Evolutionary conservation across 2,888 invertebrate genomes (phyloP), one percentile per base, ranked within the genome.

Genomic region (Arenicola marina): DNA sequence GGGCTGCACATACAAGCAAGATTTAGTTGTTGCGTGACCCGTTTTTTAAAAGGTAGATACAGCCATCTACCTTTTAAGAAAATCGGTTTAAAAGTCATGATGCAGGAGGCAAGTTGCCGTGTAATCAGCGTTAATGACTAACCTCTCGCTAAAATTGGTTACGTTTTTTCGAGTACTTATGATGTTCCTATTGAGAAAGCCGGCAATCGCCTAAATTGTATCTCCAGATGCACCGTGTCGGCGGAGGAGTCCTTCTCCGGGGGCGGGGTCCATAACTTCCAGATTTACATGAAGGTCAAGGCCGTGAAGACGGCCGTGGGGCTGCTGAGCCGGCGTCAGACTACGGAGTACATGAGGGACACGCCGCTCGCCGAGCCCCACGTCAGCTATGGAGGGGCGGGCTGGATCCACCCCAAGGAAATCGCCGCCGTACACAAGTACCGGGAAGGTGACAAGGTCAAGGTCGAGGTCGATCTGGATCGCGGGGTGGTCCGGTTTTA

Each of bases 381-480:
- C 31, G 45, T 60, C 4, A 60, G 60, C 34, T 57, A 44, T n/a
- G 60, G 60, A 24, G 60, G 60, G 29, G 60, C 60, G 3, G 60
- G 60, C 15, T 60, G 54, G 54, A 60, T 60, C 45, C 60, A 60
- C 26, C 60, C 60, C 4, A 60, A 55, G 34, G 60, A 60, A 55
- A 60, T 55, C 2, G 54, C 44, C 7, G 60, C 60, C 4, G 24
- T 2, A 2, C 2, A 24, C 3, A 60, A 60, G 31, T 60, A 60
- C 24, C 28, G 3, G 3, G 44, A 60, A 31, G 60, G 60, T 2
- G 45, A 60, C 18, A 4, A 26, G 18, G 60, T 60, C 24, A 60
- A 38, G 24, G 60, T 45, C 2, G 60, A 60, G 28, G 55, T 60
- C 15, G 54, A 60, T 31, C 55, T 60, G 43, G 55, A 44, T 51